Evolutionary conservation across 2,113 vertebrate species (phyloP).

Genomic region (Salvator merianae): DNA sequence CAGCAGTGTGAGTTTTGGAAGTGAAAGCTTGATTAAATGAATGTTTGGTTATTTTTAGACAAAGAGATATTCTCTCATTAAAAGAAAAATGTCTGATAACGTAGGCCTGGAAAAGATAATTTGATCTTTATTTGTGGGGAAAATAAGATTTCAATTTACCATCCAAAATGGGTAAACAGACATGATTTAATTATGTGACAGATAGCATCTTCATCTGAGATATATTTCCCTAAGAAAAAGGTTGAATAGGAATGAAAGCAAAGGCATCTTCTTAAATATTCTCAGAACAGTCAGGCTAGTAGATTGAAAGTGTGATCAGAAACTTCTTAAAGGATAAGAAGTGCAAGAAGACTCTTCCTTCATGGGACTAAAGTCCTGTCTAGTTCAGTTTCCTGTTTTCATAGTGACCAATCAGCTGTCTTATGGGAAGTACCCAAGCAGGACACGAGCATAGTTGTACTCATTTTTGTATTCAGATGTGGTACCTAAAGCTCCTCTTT

Average conservation of each 20-base stretch:
- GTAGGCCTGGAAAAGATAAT: constrained; percentile 20
- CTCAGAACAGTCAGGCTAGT: neutral
- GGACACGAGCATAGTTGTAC: neutral
- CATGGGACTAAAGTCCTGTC: neutral
- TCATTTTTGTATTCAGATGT: neutral
- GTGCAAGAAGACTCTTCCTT: neutral
- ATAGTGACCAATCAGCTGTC: neutral
- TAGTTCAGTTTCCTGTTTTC: neutral
- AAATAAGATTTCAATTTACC: constrained; percentile 29
- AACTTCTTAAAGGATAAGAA: neutral
- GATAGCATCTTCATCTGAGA: constrained; percentile 11
- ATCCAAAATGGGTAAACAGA: constrained; percentile 4
- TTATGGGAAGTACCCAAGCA: neutral
- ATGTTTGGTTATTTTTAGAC: constrained; percentile 44
- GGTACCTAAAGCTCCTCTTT: no score
- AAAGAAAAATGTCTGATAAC: constrained; percentile 32
- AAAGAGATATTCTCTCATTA: constrained; percentile 35
- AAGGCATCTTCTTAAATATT: constrained; percentile 10
- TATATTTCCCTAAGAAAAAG: constrained; percentile 17
- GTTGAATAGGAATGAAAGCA: constrained; percentile 11
- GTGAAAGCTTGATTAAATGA: constrained; percentile 49
- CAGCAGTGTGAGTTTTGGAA: constrained; percentile 54
- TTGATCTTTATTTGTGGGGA: constrained; percentile 25
- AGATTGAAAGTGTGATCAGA: constrained; percentile 6
- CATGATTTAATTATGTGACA: neutral